These are phyloP conservation scores for Hoplodrina ambigua DNA, from an alignment of 2,888 invertebrate species.

Conservation along the genomic window DNA sequence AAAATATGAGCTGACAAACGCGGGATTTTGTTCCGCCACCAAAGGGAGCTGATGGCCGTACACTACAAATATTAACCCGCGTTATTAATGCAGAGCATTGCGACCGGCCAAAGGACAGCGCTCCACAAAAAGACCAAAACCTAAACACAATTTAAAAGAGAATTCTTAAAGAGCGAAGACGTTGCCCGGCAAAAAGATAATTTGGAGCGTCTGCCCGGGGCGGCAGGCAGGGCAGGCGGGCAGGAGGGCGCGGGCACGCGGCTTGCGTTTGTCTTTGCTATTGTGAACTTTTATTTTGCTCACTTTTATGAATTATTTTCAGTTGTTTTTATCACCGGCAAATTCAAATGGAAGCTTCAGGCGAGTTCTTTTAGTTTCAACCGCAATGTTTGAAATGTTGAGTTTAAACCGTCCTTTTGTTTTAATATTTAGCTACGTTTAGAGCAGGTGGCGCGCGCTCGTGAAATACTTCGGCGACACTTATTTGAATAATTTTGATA, in stretches of 20 bases:
- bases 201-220: constrained; percentile 81
- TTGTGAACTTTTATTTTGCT: constrained; percentile 88
- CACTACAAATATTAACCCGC: constrained; percentile 72
- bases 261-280: constrained; percentile 88
- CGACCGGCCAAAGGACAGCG: constrained; percentile 84
- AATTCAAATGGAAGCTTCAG: constrained; percentile 79
- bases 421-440: constrained; percentile 50
- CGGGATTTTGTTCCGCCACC: constrained; percentile 56
- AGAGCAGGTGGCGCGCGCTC: constrained; percentile 23
- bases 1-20: constrained; percentile 61
- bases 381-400: constrained; percentile 56
- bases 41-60: constrained; percentile 61
- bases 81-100: constrained; percentile 84
- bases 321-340: constrained; percentile 85
- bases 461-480: constrained; percentile 30
- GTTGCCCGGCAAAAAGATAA: constrained; percentile 85
- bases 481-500: constrained; percentile 59
- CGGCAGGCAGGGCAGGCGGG: constrained; percentile 60
- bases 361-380: constrained; percentile 67
- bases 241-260: constrained; percentile 31
- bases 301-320: constrained; percentile 89
- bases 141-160: constrained; percentile 89
- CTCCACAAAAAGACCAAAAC: constrained; percentile 84
- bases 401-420: constrained; percentile 52
- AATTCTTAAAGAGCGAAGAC: constrained; percentile 89